These are phyloP conservation scores for Halesus radiatus DNA, from an alignment of 1,140 invertebrate genomes.

Conservation along the genomic window DNA sequence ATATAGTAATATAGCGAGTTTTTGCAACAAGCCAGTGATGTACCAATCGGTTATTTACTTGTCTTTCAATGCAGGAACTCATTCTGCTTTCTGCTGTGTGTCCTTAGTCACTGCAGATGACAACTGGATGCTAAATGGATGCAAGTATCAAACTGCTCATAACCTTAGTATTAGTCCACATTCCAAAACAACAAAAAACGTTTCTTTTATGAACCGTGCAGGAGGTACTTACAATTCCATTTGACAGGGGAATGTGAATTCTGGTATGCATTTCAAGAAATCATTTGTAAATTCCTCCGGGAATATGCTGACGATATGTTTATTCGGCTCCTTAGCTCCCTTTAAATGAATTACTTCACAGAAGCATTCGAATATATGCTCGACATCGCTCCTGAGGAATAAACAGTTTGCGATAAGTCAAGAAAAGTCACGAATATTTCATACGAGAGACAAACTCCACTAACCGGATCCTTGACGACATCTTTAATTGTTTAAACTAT, in stretches of 20 bases:
- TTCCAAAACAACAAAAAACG: neutral
- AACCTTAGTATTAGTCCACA: neutral
- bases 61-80: too few species aligned
- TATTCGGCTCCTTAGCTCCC: constrained; percentile 73
- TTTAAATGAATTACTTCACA: constrained; percentile 77
- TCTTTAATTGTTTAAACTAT: neutral
- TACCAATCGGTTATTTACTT: too few species aligned
- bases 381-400: constrained; percentile 78
- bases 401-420: neutral
- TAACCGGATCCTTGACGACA: constrained; percentile 3
- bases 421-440: neutral
- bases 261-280: constrained; percentile 79
- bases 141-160: neutral
- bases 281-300: constrained; percentile 78
- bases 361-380: constrained; percentile 83
- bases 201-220: constrained; percentile 29
- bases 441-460: neutral
- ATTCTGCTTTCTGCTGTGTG: too few species aligned
- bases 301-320: constrained; percentile 75
- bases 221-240: constrained; percentile 75
- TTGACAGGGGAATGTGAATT: constrained; percentile 84
- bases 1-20: too few species aligned
- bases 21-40: too few species aligned
- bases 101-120: neutral
- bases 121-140: neutral